Evolutionary conservation across 2,888 invertebrate genomes (phyloP), one percentile per base, ranked within the genome.

Genomic region (Aphidius colemani): DNA sequence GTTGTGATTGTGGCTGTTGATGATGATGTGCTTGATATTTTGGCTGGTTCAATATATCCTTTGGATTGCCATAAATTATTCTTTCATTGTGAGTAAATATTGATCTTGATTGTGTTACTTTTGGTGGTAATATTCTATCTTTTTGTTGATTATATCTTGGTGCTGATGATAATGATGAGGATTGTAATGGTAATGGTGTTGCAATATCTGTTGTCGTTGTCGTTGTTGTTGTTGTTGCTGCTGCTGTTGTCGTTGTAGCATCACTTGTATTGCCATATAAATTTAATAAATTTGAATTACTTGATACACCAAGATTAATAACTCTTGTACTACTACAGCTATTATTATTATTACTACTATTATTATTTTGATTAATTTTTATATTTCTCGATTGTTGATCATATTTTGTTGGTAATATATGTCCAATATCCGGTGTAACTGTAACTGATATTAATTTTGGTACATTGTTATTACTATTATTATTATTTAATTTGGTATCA

Each of bases 61-160:
- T 90, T 0, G 91, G 91, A 79, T 91, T 89, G 0, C 90, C 90
- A 71, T 91, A 91, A 0, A 90, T 88, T 0, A 86, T 89, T 72
- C 86, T 88, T 72, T 89, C 88, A 1, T 86, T 85, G 71, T 85
- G 85, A 0, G 88, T 86, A 78, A 88, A 90, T 55, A 89, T 88
- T 6, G 89, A 88, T 18, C 86, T 87, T 0, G 87, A 88, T 73
- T 89, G 90, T 7, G 86, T 86, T 1, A 87, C 88, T 77, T 84
- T 87, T 0, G 86, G 89, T 7, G 85, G 86, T 8, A 84, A 60
- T 58, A 63, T 46, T 66, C 66, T 62, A 18, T 53, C 49, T 41
- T 48, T 58, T 46, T 51, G 40, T 44, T 53, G 59, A 50, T 56
- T 59, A 41, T 40, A 53, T 59, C 56, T 49, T 7, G 68, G 48